Conservation (phyloP, 2,888 invertebrate genomes). For the Allacma fusca region DNA sequence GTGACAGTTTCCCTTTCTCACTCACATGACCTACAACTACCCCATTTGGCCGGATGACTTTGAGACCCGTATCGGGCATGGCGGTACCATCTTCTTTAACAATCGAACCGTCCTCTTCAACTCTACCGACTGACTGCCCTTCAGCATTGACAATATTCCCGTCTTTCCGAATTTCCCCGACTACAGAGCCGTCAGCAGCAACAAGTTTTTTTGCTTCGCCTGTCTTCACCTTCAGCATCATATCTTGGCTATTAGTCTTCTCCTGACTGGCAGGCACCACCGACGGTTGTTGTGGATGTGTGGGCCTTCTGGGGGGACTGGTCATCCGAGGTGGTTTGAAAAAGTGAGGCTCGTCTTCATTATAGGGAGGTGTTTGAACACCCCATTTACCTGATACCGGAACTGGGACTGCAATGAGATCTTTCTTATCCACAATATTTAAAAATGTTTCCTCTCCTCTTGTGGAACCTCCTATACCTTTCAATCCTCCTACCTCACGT, state of each 20-base stretch:
- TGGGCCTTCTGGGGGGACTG: neutral
- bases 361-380: constrained; percentile 1
- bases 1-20: constrained; percentile 6
- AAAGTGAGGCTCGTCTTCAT: neutral
- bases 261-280: neutral
- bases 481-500: neutral
- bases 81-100: constrained; percentile 2
- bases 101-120: constrained; percentile 14
- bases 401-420: neutral
- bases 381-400: constrained; percentile 10
- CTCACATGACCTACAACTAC: constrained; percentile 22
- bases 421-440: neutral
- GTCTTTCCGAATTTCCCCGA: constrained; percentile 31
- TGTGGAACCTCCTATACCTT: neutral
- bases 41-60: constrained; percentile 23
- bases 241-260: neutral
- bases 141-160: neutral
- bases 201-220: constrained; percentile 25
- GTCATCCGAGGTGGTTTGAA: constrained; percentile 18
- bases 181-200: neutral
- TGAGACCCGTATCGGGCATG: neutral
- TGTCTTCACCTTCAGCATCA: constrained; percentile 25
- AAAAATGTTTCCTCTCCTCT: neutral
- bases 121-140: neutral
- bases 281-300: neutral